A percentile compares a stretch with the other conserved stretches of the same genome.
phyloP scores from a whole-genome alignment of 2,888 invertebrate genomes.

The Trimorus sp. region DNA sequence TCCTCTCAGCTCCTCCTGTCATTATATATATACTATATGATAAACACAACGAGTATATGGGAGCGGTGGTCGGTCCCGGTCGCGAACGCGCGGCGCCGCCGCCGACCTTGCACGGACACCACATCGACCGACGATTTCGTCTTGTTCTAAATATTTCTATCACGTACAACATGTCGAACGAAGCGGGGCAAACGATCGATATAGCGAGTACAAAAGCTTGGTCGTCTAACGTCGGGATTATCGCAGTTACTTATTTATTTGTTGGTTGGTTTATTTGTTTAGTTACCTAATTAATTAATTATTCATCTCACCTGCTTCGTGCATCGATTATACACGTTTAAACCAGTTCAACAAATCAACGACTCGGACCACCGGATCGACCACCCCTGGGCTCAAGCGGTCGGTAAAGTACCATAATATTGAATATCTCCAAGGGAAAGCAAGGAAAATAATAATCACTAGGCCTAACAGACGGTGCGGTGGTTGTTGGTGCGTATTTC shows the following conservation, averaged over 20 bases:
- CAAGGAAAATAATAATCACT: constrained; percentile 73
- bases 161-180: constrained; percentile 53
- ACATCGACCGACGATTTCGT: constrained; percentile 38
- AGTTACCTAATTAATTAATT: too few relatives aligned
- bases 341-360: too few relatives aligned
- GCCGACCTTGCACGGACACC: constrained; percentile 52
- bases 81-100: constrained; percentile 1
- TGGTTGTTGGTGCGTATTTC: constrained; percentile 56
- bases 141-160: constrained; percentile 50
- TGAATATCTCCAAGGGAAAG: constrained; percentile 71
- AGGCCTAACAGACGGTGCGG: constrained; percentile 81
- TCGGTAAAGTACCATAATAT: constrained; percentile 78
- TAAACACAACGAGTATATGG: constrained; percentile 76
- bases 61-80: constrained; percentile 47
- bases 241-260: constrained; percentile 34
- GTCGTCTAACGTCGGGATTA: constrained; percentile 67
- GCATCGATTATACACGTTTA: too few relatives aligned
- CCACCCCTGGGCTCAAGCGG: constrained; percentile 72
- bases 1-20: too few relatives aligned
- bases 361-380: constrained; percentile 42
- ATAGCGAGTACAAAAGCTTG: constrained; percentile 76
- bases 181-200: constrained; percentile 73
- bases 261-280: too few relatives aligned
- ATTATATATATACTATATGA: constrained; percentile 79
- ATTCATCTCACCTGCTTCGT: too few relatives aligned